A percentile compares a stretch with the other conserved stretches of the same genome.
Evolutionary conservation across 2,113 vertebrate species (phyloP).

Genomic region (Ciconia boyciana): DNA sequence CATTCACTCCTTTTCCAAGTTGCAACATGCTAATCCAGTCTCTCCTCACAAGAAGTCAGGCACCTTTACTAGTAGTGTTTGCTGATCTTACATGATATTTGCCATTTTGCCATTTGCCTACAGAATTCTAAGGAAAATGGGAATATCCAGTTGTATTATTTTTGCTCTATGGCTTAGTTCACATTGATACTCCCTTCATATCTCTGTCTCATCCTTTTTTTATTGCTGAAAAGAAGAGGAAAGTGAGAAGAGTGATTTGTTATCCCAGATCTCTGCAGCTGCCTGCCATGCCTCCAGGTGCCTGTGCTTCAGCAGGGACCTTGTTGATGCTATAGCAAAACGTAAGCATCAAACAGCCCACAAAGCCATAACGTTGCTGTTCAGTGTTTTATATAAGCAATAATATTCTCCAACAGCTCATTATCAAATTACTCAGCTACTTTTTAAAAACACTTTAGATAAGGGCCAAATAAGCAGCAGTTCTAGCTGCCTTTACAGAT

Average conservation of each 20-base stretch:
- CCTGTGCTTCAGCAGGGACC: neutral
- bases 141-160: neutral
- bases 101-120: neutral
- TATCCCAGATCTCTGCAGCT: neutral
- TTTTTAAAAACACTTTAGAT: neutral
- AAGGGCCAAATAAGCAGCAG: neutral
- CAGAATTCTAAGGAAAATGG: neutral
- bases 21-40: neutral
- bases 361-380: neutral
- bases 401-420: neutral
- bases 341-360: neutral
- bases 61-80: neutral
- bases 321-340: neutral
- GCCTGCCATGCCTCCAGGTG: neutral
- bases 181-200: neutral
- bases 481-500: neutral
- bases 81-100: neutral
- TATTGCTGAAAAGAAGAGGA: neutral
- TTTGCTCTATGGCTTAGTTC: neutral
- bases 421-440: slow-evolving; percentile 2
- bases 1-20: neutral
- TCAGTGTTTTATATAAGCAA: neutral
- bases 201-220: neutral
- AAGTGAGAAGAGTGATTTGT: neutral
- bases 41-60: neutral